Evolutionary conservation across 2,888 invertebrate genomes (phyloP), one percentile per base, ranked within the genome.

Genomic region (Melinaea marsaeus): DNA sequence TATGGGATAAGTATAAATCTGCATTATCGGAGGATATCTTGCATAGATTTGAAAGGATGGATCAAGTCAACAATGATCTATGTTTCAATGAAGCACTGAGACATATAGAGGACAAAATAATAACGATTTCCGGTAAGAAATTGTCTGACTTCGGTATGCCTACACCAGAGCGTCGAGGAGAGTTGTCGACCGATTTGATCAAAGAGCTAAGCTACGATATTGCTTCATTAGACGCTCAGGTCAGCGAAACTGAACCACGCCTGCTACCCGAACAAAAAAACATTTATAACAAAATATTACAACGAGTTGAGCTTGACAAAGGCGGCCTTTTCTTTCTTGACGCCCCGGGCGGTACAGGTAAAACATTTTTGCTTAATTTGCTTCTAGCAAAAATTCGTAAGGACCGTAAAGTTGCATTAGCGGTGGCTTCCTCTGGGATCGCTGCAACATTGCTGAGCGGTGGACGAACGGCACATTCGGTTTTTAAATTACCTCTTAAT

Each of bases 301-400:
- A 6, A 61, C 55, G 47, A 47, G 47, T 47, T 47, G 47, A 47
- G 9, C 47, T 47, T 47, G 47, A 13, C 47, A 47, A 47, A 47
- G 13, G 13, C 60, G 56, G 48, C 58, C 47, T 32, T 80, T 78
- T 75, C 9, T 46, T 57, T 46, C 57, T 57, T 57, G 57, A 57
- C 37, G 55, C 62, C 13, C 64, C 82, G 35, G 81, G 80, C 13
- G 80, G 82, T 58, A 80, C 78, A 34, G 64, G 81, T 3, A 84
- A 83, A 73, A 81, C 79, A 46, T 83, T 76, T 64, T 60, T 83
- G 22, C 35, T 64, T 48, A 63, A 63, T 55, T 58, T 64, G 42
- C 58, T 81, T 42, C 67, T 78, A 48, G 76, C 75, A 57, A 68
- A 74, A 63, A 64, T 79, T 56, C 62, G 78, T 62, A 66, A 67